Base-by-base conservation (phyloP, 2,797 vertebrate genomes). In the Diceros bicornis region DNA sequence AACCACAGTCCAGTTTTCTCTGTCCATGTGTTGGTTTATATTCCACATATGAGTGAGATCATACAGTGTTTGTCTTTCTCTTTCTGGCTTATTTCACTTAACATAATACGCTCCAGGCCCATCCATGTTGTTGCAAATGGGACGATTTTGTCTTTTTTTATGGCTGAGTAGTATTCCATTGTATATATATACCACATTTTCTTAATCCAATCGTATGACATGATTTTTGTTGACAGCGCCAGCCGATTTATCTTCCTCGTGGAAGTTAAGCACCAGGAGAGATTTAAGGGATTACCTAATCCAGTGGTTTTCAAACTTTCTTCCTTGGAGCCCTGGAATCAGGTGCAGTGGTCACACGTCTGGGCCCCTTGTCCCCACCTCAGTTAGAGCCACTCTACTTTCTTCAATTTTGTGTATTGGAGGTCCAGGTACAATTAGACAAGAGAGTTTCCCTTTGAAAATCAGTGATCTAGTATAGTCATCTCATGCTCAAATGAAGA, bases 401-500 rank as follows among this genome's bases (percentile, higher is more conserved):
- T 13, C 12, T 82, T 66, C 47, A n/a, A 34, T 13, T 77, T 59
- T 75, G 20, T 37, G 7, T 11, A 7, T 32, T 69, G 50, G 69
- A 89, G 8, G n/a, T 18, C 59, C 68, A 34, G 50, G n/a, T 57
- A 25, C 52, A 69, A 12, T 82, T 88, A 44, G 41, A n/a, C 37
- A 52, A 75, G 61, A 87, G 62, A 1, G 11, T 86, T 81, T 90
- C 81, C 20, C 25, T 62, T 81, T 66, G 55, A 94, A 90, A 92
- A 84, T 69, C 52, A 52, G 78, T 34, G 9, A 55, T 50, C 59
- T 44, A 52, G 27, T 41, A 2, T 9, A 59, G 32, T 7, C 9
- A 32, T 44, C 64, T 96, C 29, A 66, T 44, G 92, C 79, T 92
- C 52, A 85, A 68, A 69, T 7, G 86, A 82, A 59, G 71, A 84